Base-by-base conservation (phyloP, 2,888 invertebrate species). In the Melinopterus prodromus region DNA sequence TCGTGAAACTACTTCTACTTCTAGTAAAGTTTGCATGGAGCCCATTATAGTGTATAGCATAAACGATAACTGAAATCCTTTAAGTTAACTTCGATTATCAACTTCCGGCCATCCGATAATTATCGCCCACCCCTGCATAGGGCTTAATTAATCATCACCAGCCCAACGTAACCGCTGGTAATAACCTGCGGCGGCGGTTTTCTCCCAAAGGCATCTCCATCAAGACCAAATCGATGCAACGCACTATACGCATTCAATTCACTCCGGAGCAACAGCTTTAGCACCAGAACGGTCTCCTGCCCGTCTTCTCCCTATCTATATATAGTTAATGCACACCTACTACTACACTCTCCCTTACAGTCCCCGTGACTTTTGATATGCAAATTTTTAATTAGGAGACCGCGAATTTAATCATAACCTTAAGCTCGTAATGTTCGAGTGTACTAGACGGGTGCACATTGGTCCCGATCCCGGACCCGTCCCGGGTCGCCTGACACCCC, bases 381-480 rank as follows among this genome's bases (percentile, higher is more conserved):
- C 74, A 74, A 74, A 74, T 74, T 74, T 74, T 74, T 74, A 74
- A 74, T 74, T 74, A 74, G 37, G n/a, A 37, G n/a, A 35, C 74
- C n/a, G 16, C 74, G 35, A 35, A 36, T 35, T 74, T 74, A 74
- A 74, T 74, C 74, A 74, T 74, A 71, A 15, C 71, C 16, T 71
- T 36, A 74, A n/a, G 71, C 71, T 6, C 74, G 7, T 35, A 74
- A 74, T n/a, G 74, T 37, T 53, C 12, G 53, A 53, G 9, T 53
- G 53, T 53, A 12, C 53, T 6, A 53, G 53, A 53, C 53, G 53
- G 53, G 9, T 53, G 53, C 53, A 53, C 53, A 53, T 53, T 53
- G 53, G 53, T 53, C 5, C 12, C 53, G 53, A 53, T 53, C 53
- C 53, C 53, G 53, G 12, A 1, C 53, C 53, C 53, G 53, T 53